Base-by-base conservation (phyloP, 2,113 vertebrate genomes). In the Forbesichthys agassizii region DNA sequence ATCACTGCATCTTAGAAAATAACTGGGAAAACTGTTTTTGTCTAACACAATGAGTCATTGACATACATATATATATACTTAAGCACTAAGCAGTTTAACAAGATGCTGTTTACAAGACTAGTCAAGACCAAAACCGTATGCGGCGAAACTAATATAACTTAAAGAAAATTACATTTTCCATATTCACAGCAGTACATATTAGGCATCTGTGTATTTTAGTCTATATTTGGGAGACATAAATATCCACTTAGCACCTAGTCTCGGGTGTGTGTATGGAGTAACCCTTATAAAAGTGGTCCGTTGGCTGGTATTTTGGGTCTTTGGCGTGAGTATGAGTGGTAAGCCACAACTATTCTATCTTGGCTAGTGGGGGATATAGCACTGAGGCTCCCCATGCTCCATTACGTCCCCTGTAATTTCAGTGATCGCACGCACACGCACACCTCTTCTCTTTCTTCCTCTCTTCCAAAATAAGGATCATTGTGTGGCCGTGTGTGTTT, bases 331-430 rank as follows among this genome's bases (percentile, higher is more conserved):
- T 84, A 71, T 64, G 68, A 84, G 87, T 64, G 89, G 90, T 91
- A 82, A 84, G 71, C 89, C 89, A 84, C 89, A 90, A 88, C 86
- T 89, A 91, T 90, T 87, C 87, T 91, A 88, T 91, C 85, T 86
- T 86, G 88, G 82, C 88, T 87, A 85, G 80, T 76, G 84, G 86
- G 84, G 77, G 89, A 74, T 82, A 86, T 68, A 88, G 71, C 83
- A 85, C 81, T 77, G 76, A 86, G 73, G 81, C 88, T 88, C 83
- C 85, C 82, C 49, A 77, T 82, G 77, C 85, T 85, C 82, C 85
- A 80, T 86, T 85, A 78, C 83, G 66, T 83, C 82, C 88, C 86
- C 91, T 90, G 88, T 91, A 92, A 92, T 91, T 91, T 88, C 71
- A 82, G 77, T 80, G 83, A 90, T 83, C 73, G 76, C 73, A 74